Conservation (phyloP, 2,888 invertebrate genomes). For the Idaea biselata region DNA sequence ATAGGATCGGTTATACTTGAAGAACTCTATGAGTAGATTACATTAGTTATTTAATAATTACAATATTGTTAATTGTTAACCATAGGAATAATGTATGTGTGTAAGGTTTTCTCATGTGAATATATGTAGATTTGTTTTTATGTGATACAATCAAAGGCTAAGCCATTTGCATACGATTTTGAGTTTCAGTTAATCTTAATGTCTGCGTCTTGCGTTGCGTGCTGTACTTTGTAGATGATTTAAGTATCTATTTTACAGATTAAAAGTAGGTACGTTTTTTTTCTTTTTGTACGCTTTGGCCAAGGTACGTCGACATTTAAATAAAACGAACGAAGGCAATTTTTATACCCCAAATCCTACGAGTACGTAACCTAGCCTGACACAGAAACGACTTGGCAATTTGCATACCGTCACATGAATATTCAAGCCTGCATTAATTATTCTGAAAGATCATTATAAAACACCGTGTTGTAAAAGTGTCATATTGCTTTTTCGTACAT, state of each 20-base stretch:
- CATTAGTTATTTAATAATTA: conserved; percentile 5
- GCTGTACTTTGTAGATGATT: background rate
- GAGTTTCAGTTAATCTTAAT: background rate
- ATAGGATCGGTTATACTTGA: conserved; percentile 21
- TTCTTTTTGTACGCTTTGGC: too few relatives aligned
- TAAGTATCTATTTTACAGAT: too few relatives aligned
- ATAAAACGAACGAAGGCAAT: background rate
- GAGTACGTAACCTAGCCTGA: conserved; percentile 21
- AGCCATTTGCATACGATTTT: background rate
- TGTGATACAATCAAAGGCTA: background rate
- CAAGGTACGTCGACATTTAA: too few relatives aligned
- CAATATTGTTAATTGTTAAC: background rate
- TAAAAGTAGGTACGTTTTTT: too few relatives aligned
- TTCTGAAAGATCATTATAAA: conserved; percentile 25
- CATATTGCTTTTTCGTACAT: conserved; percentile 12
- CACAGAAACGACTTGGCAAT: conserved; percentile 36
- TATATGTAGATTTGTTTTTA: background rate
- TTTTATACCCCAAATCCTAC: background rate
- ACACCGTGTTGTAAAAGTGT: conserved; percentile 16
- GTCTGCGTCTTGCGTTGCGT: background rate
- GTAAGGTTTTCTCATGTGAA: conserved; percentile 1
- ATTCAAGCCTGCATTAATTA: conserved; percentile 40
- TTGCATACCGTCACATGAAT: conserved; percentile 47
- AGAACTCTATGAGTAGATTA: conserved; percentile 12
- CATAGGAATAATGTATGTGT: background rate